phyloP scores from a whole-genome alignment of 2,888 invertebrate genomes.

The Drosophila testacea region DNA sequence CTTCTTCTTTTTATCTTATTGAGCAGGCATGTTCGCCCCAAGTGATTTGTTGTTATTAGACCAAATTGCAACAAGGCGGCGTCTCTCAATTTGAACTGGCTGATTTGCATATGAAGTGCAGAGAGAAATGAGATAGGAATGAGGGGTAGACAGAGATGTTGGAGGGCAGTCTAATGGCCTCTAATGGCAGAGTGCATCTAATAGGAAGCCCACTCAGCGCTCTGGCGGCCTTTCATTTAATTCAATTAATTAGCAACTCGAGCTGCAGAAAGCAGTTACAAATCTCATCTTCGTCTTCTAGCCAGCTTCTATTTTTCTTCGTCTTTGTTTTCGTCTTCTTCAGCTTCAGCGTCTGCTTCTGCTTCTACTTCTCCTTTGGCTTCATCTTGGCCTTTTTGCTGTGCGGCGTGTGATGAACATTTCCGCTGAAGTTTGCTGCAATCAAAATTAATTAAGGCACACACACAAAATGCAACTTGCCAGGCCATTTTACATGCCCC shows the following conservation, averaged over 20 bases:
- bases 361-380: background rate
- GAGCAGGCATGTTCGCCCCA: background rate
- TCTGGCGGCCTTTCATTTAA: conserved; percentile 63
- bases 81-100: conserved; percentile 15
- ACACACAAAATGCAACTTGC: conserved; percentile 51
- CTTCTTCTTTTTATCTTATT: background rate
- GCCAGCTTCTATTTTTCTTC: conserved; percentile 4
- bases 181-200: conserved; percentile 54
- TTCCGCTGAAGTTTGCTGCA: conserved; percentile 69
- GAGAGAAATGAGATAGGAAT: background rate
- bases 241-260: conserved; percentile 71
- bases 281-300: conserved; percentile 9
- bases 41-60: conserved; percentile 39
- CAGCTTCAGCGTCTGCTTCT: too few relatives aligned
- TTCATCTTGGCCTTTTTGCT: conserved; percentile 19
- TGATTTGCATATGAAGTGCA: conserved; percentile 49
- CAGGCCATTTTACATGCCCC: conserved; percentile 57
- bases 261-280: conserved; percentile 39
- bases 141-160: background rate
- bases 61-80: conserved; percentile 35
- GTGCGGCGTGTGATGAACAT: conserved; percentile 72
- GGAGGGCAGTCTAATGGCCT: conserved; percentile 32
- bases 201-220: conserved; percentile 27
- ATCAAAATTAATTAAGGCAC: conserved; percentile 78
- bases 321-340: background rate